Percentiles rank a stretch among this genome's conserved stretches.
Conservation (phyloP, 2,797 vertebrate genomes). For the Danio choprae region DNA sequence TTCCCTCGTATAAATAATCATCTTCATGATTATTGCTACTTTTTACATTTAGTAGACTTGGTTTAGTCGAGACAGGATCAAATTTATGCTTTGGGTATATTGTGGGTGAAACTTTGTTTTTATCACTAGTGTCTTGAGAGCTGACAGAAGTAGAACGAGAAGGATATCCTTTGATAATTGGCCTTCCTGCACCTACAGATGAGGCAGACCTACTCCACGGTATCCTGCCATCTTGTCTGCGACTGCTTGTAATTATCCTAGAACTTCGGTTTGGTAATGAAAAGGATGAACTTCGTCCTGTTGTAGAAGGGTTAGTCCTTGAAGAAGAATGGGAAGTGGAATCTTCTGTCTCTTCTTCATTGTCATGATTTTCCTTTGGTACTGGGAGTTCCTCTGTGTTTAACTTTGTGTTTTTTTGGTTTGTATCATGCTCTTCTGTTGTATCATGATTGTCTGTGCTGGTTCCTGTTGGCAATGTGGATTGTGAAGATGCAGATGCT, state of each 20-base stretch:
- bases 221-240: constrained; percentile 68
- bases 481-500: constrained; percentile 59
- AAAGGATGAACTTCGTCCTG: constrained; percentile 62
- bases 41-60: constrained; percentile 63
- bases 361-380: constrained; percentile 22
- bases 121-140: constrained; percentile 73
- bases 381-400: constrained; percentile 57
- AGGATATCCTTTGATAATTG: constrained; percentile 63
- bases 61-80: constrained; percentile 57
- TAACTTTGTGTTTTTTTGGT: constrained; percentile 55
- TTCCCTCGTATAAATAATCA: constrained; percentile 64
- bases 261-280: constrained; percentile 65
- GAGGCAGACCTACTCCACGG: constrained; percentile 69
- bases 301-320: constrained; percentile 64
- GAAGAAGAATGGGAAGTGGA: constrained; percentile 62
- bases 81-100: constrained; percentile 69
- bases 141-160: constrained; percentile 67
- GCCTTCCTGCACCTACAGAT: constrained; percentile 72
- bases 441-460: constrained; percentile 59
- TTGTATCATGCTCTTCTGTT: constrained; percentile 46
- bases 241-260: constrained; percentile 64
- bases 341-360: constrained; percentile 43
- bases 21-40: constrained; percentile 61
- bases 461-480: constrained; percentile 63
- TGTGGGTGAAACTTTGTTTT: constrained; percentile 64